Evolutionary conservation across 1,140 invertebrate genomes (phyloP), one percentile per base, ranked within the genome.

Genomic region (Trichonephila inaurata): DNA sequence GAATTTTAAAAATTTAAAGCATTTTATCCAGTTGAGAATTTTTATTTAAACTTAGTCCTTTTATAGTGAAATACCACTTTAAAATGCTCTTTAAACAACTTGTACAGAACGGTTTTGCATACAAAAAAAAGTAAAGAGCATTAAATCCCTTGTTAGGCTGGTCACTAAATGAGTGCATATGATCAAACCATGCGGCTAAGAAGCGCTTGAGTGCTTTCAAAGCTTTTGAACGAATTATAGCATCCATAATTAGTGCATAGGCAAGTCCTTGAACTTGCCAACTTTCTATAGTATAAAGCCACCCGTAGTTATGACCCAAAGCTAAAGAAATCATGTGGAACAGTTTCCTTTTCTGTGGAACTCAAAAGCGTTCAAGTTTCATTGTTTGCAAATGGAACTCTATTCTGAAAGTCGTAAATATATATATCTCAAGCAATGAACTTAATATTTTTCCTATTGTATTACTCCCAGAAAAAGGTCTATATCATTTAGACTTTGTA

Each of bases 201-300:
- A 64, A 16, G 14, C 86, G 86, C 86, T 33, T 88, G 28, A 64
- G n/a, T 62, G 86, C 51, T 24, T 14, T 19, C 10, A 64, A 44
- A 88, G 86, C 40, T 61, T 83, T 60, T 51, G 86, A 64, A 64
- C 60, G 62, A 88, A 88, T 64, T 88, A 88, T 66, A 64, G 86
- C 28, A 88, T 62, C 33, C 24, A 61, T 64, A 88, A 88, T 88
- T 88, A 88, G 86, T 88, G 86, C 86, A 88, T 88, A 88, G n/a
- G 86, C 16, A 88, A 64, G 86, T 88, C 64, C 86, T 64, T 64
- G 86, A 61, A 62, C 86, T 88, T 88, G 28, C 3, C 4, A 88
- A 88, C 86, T 88, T 64, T 88, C 44, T 64, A 14, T 21, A 21
- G 51, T 7, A 64, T 88, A 88, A 40, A 24, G 44, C 33, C 51